Evolutionary conservation across 1,140 invertebrate genomes (phyloP).

Genomic region (Drosophila bocki): DNA sequence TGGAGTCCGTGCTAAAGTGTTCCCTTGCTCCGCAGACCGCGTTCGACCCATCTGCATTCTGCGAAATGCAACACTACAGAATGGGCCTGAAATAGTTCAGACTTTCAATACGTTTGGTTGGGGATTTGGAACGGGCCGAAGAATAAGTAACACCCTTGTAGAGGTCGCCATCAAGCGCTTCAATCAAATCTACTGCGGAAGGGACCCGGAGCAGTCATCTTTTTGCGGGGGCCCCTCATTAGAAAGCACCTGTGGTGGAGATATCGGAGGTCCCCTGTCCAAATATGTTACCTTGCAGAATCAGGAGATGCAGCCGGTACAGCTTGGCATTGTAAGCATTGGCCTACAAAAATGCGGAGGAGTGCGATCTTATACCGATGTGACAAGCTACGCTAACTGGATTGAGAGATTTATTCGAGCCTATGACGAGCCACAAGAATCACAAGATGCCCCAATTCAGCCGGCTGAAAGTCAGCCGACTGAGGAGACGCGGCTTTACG

Average conservation of each 20-base stretch:
- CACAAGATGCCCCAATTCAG: background rate
- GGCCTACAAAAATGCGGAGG: background rate
- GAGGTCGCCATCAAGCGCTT: background rate
- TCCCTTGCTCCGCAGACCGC: background rate
- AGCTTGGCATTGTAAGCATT: background rate
- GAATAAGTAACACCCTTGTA: background rate
- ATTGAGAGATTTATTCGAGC: background rate
- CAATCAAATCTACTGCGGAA: background rate
- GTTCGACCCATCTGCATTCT: background rate
- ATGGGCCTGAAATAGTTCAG: rapidly evolving
- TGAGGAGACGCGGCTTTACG: background rate
- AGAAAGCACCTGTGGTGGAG: background rate
- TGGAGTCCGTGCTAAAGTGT: background rate
- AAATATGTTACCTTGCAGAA: rapidly evolving
- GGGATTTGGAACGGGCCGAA: background rate
- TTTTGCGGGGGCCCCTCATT: background rate
- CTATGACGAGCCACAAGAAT: background rate
- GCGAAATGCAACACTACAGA: rapidly evolving
- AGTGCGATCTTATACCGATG: background rate
- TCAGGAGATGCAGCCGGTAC: background rate
- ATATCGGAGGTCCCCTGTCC: background rate
- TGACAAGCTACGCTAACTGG: background rate
- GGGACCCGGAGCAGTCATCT: background rate
- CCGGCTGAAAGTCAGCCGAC: background rate
- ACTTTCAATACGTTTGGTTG: background rate